A percentile compares a stretch with the other conserved stretches of the same genome.
Conservation (phyloP, 2,797 vertebrate genomes). For the Cetoscarus ocellatus region DNA sequence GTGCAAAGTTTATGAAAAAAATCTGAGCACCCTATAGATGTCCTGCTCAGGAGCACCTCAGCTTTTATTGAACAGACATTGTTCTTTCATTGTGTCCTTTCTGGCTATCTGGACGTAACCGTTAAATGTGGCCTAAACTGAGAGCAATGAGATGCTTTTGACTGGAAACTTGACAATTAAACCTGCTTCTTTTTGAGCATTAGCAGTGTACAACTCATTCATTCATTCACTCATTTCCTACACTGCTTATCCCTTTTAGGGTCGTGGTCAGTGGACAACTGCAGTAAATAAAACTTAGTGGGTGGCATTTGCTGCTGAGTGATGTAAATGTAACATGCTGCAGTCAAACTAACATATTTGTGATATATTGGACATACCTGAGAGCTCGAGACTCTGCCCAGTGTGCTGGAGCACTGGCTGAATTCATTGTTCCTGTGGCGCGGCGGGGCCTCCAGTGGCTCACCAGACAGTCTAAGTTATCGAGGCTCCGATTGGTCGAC, state of each 20-base stretch:
- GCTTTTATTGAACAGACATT: too few relatives aligned
- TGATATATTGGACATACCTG: constrained; percentile 84
- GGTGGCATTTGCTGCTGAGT: background rate
- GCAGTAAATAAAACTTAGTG: background rate
- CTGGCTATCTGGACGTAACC: too few relatives aligned
- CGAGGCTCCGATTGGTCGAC: constrained; percentile 91
- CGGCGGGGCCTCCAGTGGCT: constrained; percentile 89
- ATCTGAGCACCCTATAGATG: too few relatives aligned
- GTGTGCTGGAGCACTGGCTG: constrained; percentile 87
- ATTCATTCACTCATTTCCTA: too few relatives aligned
- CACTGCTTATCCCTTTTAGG: too few relatives aligned
- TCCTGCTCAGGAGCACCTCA: too few relatives aligned
- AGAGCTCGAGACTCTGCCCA: constrained; percentile 75
- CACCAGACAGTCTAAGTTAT: constrained; percentile 95
- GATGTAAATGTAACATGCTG: constrained; percentile 3
- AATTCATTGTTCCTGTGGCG: constrained; percentile 92
- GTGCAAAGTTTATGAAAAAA: too few relatives aligned
- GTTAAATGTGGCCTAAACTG: too few relatives aligned
- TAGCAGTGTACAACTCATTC: too few relatives aligned
- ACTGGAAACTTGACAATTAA: background rate
- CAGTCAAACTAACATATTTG: constrained; percentile 12
- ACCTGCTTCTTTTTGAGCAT: background rate
- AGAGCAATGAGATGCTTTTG: background rate
- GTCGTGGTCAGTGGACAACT: too few relatives aligned
- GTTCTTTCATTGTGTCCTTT: too few relatives aligned